Evolutionary conservation across 1,140 invertebrate species (phyloP).

Genomic region (Nasonia giraulti): DNA sequence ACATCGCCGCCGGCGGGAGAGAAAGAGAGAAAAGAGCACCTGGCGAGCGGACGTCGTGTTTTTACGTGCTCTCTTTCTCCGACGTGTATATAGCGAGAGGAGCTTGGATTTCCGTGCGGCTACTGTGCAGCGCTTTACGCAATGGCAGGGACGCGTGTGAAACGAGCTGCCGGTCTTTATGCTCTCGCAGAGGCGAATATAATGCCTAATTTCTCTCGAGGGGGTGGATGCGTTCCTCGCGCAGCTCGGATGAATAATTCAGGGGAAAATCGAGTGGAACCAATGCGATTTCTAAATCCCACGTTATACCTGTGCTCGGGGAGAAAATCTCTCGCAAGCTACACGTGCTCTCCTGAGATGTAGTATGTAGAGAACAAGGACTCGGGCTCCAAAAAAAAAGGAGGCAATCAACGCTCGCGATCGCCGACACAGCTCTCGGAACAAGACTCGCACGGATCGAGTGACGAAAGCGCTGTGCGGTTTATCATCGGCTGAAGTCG

Average conservation of each 20-base stretch:
- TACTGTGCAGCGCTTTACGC: neutral
- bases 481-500: conserved; percentile 23
- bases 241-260: too few relatives aligned
- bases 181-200: neutral
- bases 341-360: neutral
- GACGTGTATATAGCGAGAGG: too few relatives aligned
- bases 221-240: neutral
- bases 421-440: neutral
- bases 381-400: neutral
- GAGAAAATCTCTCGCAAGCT: neutral
- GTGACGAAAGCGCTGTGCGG: conserved; percentile 3
- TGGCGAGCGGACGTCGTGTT: neutral
- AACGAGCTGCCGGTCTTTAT: conserved; percentile 27
- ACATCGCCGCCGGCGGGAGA: neutral
- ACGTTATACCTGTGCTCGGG: neutral
- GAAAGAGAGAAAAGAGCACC: conserved; percentile 1
- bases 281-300: neutral
- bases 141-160: conserved; percentile 29
- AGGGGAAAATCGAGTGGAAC: too few relatives aligned
- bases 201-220: neutral
- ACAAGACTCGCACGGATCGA: neutral
- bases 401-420: neutral
- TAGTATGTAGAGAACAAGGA: neutral
- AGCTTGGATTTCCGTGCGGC: conserved; percentile 23
- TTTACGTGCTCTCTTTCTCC: neutral